Evolutionary conservation across 2,888 invertebrate genomes (phyloP), one percentile per base, ranked within the genome.

Genomic region (Spodoptera picta): DNA sequence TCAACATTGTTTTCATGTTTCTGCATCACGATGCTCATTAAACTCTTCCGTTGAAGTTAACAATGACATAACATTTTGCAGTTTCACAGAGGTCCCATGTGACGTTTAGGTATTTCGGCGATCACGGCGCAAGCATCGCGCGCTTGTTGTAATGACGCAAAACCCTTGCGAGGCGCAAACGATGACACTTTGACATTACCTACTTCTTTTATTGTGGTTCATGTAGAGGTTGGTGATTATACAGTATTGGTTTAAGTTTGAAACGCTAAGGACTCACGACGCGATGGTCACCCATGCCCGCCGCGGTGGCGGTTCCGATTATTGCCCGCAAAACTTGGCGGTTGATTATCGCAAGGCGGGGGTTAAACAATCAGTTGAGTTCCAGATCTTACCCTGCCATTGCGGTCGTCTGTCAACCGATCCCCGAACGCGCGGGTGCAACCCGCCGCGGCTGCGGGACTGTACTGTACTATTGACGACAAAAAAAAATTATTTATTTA

Each of bases 171-270:
- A 89, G 83, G 84, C 84, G 84, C 87, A 87, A 89, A 88, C 87
- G 88, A 88, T 90, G 90, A 75, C 75, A 87, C 88, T 91, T 88
- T 91, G 90, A 91, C 91, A 91, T 90, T 84, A 83, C 79, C 80
- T 76, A 83, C 79, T 80, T 84, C 72, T 70, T 69, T 66, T 64
- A 60, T 65, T 77, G 56, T 60, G 72, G 70, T 55, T 57, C 62
- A 81, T 63, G 68, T 58, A 24, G 36, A 10, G 46, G 59, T 52
- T 54, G 47, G 46, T 48, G 24, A 66, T n/a, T n/a, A n/a, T n/a
- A n/a, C n/a, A n/a, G n/a, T n/a, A 70, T 54, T 19, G 12, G 10
- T 31, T 42, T 2, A 41, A n/a, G 45, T n/a, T 45, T 12, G 7
- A 0, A 6, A 43, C 19, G 19, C 19, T 19, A 19, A 19, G 19